Evolutionary conservation across 2,113 vertebrate genomes (phyloP).

Genomic region (Neotragus moschatus): DNA sequence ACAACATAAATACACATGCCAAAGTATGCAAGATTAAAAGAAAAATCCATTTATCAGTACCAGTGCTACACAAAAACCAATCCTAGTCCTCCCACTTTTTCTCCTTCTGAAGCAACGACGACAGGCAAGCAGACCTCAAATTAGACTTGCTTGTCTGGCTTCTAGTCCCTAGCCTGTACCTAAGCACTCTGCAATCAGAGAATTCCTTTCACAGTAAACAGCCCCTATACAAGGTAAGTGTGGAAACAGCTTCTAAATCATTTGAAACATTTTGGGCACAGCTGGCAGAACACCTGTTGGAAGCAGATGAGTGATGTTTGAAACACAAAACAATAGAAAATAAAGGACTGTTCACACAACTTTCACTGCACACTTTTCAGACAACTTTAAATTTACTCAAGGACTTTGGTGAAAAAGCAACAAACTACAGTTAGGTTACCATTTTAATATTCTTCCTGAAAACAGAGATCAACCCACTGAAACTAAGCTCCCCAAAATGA

Average conservation of each 20-base stretch:
- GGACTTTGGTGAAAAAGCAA: not conserved
- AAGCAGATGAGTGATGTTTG: not conserved
- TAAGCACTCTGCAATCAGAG: not conserved
- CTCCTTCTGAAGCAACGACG: not conserved
- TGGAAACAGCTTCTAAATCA: not conserved
- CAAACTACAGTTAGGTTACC: not conserved
- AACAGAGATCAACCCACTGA: not conserved
- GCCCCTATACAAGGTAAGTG: not conserved
- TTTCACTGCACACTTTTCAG: not conserved
- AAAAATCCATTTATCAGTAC: not conserved
- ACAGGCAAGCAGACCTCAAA: not conserved
- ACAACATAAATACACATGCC: constrained; percentile 40
- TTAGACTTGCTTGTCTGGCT: not conserved
- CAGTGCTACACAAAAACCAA: not conserved
- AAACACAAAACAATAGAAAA: not conserved
- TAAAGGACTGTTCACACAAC: not conserved
- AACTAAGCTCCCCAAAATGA: not conserved
- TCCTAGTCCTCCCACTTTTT: not conserved
- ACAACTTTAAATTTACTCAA: not conserved
- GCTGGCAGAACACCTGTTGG: not conserved
- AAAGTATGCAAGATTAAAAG: constrained; percentile 15
- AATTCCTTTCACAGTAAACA: not conserved
- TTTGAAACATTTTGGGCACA: not conserved
- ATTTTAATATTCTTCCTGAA: constrained; percentile 32
- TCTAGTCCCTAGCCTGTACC: not conserved